Evolutionary conservation across 1,140 invertebrate genomes (phyloP).

Genomic region (Philotrypesis tridentata): DNA sequence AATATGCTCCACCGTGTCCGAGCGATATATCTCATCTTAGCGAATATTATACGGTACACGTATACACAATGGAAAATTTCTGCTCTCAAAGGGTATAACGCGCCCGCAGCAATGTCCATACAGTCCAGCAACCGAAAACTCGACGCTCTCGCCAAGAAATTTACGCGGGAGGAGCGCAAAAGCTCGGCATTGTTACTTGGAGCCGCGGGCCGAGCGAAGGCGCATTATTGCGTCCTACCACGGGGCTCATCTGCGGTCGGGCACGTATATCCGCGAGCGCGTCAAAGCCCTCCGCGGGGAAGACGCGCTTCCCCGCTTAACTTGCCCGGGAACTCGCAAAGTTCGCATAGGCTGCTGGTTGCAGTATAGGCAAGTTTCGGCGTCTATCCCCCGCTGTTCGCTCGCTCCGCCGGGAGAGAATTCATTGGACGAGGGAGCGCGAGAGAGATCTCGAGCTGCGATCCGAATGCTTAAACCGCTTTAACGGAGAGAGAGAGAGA

Average conservation of each 20-base stretch:
- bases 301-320: not conserved
- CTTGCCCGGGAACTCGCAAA: not conserved
- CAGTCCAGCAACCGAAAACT: no score
- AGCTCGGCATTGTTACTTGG: not conserved
- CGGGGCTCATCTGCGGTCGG: constrained; percentile 18
- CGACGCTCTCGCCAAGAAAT: no score
- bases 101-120: no score
- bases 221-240: constrained; percentile 18
- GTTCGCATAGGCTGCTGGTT: not conserved
- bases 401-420: constrained; percentile 28
- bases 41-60: no score
- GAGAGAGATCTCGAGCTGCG: constrained; percentile 54
- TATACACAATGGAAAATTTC: no score
- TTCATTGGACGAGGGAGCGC: constrained; percentile 48
- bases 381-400: not conserved
- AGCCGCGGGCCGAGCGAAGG: not conserved
- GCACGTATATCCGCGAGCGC: not conserved
- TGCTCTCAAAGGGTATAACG: no score
- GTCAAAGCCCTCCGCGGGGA: not conserved
- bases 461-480: constrained; percentile 60
- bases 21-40: no score
- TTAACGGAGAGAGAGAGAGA: not conserved
- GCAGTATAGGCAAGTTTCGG: constrained; percentile 2
- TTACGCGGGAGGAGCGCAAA: no score
- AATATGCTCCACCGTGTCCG: not conserved